These are phyloP conservation scores for Tachuris rubrigastra DNA, from an alignment of 2,113 vertebrate genomes.

Conservation along the genomic window DNA sequence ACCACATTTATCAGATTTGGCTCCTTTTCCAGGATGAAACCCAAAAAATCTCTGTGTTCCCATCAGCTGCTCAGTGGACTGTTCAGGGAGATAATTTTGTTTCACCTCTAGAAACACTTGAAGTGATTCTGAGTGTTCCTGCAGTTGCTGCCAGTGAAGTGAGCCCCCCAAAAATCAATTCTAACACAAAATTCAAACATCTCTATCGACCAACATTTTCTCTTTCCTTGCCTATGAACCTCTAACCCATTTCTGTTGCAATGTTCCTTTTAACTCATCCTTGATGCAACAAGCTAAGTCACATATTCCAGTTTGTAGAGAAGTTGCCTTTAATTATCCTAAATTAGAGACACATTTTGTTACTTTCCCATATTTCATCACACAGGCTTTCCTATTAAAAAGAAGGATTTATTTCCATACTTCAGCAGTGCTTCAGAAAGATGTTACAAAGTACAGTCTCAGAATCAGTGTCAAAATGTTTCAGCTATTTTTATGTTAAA, in stretches of 20 bases:
- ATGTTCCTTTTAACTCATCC: neutral
- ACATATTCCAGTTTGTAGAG: neutral
- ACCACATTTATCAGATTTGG: neutral
- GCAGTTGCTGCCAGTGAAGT: neutral
- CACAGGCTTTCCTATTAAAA: neutral
- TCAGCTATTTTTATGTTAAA: constrained; percentile 49
- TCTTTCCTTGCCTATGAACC: neutral
- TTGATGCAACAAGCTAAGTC: neutral
- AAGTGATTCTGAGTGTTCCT: neutral
- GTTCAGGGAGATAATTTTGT: neutral
- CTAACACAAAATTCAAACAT: neutral
- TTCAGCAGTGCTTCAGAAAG: neutral
- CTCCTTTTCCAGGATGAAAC: neutral
- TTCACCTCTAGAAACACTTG: neutral
- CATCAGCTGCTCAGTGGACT: neutral
- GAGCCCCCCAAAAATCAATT: neutral
- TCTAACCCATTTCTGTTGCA: neutral
- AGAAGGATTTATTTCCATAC: neutral
- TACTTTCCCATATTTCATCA: neutral
- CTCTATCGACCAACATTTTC: neutral
- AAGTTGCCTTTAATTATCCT: neutral
- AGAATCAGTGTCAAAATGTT: constrained; percentile 28
- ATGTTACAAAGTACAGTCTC: neutral
- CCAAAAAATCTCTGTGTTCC: neutral
- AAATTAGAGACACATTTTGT: neutral